Evolutionary conservation across 37 sponge, comb jelly and placozoan species (phyloP).

Genomic region (Ephydatia muelleri): DNA sequence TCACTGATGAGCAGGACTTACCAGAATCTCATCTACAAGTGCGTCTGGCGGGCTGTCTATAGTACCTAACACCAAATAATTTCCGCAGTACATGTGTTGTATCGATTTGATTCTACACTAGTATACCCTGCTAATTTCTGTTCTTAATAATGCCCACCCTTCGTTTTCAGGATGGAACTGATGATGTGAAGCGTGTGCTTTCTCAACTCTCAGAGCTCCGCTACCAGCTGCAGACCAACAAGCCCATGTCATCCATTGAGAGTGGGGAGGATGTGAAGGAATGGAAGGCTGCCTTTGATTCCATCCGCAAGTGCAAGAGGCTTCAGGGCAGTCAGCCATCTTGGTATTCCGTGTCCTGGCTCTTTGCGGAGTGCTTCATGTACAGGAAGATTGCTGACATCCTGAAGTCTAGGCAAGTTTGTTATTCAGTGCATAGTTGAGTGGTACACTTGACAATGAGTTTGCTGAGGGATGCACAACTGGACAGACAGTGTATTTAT

Average conservation of each 20-base stretch:
- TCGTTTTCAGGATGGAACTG: constrained; percentile 44
- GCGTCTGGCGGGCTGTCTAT: no score
- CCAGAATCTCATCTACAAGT: no score
- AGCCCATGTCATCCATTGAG: constrained; percentile 50
- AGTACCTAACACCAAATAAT: no score
- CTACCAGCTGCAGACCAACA: constrained; percentile 89
- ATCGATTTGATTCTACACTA: no score
- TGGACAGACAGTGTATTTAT: background rate
- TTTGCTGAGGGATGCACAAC: background rate
- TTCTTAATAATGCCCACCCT: background rate
- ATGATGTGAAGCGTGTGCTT: constrained; percentile 75
- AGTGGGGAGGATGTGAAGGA: constrained; percentile 61
- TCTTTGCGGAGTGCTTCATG: constrained; percentile 97
- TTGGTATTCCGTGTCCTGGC: constrained; percentile 95
- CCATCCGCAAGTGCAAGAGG: constrained; percentile 25
- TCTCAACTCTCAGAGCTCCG: constrained; percentile 81
- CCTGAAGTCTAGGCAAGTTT: constrained; percentile 44
- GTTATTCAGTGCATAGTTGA: background rate
- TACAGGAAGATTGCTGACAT: constrained; percentile 83
- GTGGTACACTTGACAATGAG: background rate
- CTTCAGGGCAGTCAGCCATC: constrained; percentile 49
- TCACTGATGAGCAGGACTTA: no score
- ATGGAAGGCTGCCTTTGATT: constrained; percentile 70
- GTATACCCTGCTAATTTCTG: no score
- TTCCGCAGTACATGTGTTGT: no score